Conservation (phyloP, 2,797 vertebrate species). For the Malurus leucopterus region DNA sequence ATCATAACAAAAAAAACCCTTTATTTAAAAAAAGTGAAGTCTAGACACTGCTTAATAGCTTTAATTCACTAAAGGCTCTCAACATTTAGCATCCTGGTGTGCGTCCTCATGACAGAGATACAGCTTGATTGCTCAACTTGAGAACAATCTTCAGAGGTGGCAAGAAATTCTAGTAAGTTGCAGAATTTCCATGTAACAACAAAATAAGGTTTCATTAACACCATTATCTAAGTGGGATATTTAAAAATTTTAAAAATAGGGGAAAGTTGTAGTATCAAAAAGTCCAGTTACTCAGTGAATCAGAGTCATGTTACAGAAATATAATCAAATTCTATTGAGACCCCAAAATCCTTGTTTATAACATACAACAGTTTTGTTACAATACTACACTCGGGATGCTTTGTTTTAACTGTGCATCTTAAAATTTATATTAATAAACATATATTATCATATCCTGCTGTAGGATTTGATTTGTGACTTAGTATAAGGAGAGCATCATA, state of each 20-base stretch:
- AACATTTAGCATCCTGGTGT: neutral
- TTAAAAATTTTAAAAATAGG: neutral
- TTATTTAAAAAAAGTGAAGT: neutral
- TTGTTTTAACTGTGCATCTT: neutral
- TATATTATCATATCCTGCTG: neutral
- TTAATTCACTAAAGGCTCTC: neutral
- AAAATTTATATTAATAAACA: neutral
- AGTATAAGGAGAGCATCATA: neutral
- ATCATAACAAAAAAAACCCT: neutral
- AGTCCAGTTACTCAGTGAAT: neutral
- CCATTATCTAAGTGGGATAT: neutral
- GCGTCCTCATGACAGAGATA: neutral
- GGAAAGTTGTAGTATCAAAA: neutral
- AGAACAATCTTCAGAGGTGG: neutral
- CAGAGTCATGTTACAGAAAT: neutral
- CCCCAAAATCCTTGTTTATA: neutral
- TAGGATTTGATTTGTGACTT: neutral
- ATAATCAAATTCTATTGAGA: neutral
- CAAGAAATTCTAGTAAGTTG: neutral
- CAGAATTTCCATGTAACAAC: neutral
- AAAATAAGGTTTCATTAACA: neutral
- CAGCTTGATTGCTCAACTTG: neutral
- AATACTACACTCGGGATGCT: neutral
- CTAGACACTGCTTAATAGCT: neutral
- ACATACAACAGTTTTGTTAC: neutral